These are phyloP conservation scores for Protaetia brevitarsis DNA, from an alignment of 1,140 invertebrate genomes.

Conservation along the genomic window DNA sequence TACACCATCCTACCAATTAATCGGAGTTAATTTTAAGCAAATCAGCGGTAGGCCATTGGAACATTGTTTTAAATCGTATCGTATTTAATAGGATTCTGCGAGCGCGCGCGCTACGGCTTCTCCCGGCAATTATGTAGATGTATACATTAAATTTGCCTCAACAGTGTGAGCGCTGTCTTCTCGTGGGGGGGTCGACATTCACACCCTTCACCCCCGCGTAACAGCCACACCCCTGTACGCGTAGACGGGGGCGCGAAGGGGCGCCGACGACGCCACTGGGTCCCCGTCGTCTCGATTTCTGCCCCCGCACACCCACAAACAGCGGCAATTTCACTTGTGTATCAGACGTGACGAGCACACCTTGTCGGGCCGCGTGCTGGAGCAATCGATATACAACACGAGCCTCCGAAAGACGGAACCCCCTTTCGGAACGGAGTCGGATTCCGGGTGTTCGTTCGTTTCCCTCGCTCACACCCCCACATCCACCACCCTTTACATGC, in stretches of 20 bases:
- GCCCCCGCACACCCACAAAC: conserved; percentile 33
- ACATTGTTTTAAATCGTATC: neutral
- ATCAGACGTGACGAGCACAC: conserved; percentile 40
- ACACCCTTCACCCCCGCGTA: neutral
- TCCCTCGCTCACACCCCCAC: neutral
- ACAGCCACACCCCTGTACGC: conserved; percentile 6
- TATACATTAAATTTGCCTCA: conserved; percentile 14
- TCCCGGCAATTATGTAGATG: conserved; percentile 10
- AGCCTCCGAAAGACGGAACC: neutral
- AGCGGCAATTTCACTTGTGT: conserved; percentile 42
- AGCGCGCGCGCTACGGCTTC: neutral
- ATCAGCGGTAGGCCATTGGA: too few relatives aligned
- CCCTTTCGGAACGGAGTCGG: neutral
- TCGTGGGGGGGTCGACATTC: neutral
- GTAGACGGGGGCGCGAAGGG: neutral
- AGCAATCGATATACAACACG: conserved; percentile 36
- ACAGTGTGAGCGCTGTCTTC: conserved; percentile 4
- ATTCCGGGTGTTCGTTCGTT: neutral
- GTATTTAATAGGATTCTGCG: neutral
- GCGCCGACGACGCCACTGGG: neutral
- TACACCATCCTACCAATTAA: too few relatives aligned
- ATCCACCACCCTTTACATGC: neutral
- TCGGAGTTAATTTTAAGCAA: too few relatives aligned
- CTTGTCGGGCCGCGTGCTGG: conserved; percentile 34
- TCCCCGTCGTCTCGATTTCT: conserved; percentile 23